Evolutionary conservation across 2,888 invertebrate genomes (phyloP).

Genomic region (Clunio marinus): DNA sequence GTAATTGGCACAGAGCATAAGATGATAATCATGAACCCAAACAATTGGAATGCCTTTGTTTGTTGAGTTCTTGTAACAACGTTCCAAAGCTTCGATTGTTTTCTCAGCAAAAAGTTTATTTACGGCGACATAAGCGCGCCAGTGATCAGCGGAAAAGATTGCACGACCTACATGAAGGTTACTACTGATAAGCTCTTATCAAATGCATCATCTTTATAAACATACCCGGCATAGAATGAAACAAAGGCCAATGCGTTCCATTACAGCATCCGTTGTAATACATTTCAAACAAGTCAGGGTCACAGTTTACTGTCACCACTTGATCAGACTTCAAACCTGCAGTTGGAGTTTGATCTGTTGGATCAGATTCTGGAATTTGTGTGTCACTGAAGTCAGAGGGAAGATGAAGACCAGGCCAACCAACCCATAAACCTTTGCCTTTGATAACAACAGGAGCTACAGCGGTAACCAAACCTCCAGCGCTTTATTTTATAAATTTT

Average conservation of each 20-base stretch:
- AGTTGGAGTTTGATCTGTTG: slow-evolving; percentile 78
- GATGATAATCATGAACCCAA: slow-evolving; percentile 93
- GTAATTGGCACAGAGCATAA: slow-evolving; percentile 89
- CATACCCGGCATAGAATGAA: slow-evolving; percentile 80
- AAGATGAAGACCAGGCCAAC: slow-evolving; percentile 84
- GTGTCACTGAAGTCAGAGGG: slow-evolving; percentile 65
- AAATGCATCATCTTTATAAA: neutral
- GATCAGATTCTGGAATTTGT: slow-evolving; percentile 77
- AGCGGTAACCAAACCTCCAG: slow-evolving; percentile 85
- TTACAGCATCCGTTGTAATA: slow-evolving; percentile 93
- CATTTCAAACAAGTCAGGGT: slow-evolving; percentile 71
- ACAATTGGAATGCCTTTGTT: slow-evolving; percentile 63
- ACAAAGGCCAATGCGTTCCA: slow-evolving; percentile 87
- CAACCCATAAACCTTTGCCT: slow-evolving; percentile 82
- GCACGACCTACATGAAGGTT: slow-evolving; percentile 58
- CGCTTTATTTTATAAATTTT: too few species aligned
- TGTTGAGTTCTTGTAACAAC: slow-evolving; percentile 50
- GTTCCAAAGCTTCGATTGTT: slow-evolving; percentile 65
- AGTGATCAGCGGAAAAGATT: slow-evolving; percentile 74
- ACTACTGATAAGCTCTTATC: neutral
- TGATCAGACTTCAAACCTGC: slow-evolving; percentile 79
- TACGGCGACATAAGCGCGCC: slow-evolving; percentile 74
- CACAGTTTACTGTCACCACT: slow-evolving; percentile 75
- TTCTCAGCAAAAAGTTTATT: slow-evolving; percentile 80
- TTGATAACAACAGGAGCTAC: slow-evolving; percentile 86